Evolutionary conservation across 1,140 invertebrate genomes (phyloP).

Genomic region (Radopholus similis): DNA sequence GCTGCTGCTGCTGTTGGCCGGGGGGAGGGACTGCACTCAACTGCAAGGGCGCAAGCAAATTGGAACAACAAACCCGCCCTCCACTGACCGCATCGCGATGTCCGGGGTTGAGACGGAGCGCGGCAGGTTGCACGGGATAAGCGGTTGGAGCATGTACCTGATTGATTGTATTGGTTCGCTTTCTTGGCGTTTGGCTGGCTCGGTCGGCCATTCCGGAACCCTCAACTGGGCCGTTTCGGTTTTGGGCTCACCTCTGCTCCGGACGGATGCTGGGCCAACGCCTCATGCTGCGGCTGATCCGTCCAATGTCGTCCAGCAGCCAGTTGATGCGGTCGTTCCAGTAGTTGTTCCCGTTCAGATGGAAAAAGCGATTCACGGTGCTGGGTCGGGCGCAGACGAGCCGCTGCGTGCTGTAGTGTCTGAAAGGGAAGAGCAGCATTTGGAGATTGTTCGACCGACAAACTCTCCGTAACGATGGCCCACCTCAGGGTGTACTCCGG

Average conservation of each 20-base stretch:
- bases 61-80: not conserved
- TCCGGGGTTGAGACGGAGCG: constrained; percentile 35
- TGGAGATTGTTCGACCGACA: constrained; percentile 15
- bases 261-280: constrained; percentile 27
- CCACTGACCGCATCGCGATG: constrained; percentile 44
- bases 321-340: constrained; percentile 41
- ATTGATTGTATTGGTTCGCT: not conserved
- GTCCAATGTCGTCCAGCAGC: constrained; percentile 44
- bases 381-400: constrained; percentile 49
- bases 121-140: constrained; percentile 33
- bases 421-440: constrained; percentile 13
- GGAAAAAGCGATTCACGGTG: constrained; percentile 31
- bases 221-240: too few relatives aligned
- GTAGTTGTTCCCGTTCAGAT: constrained; percentile 25
- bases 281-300: constrained; percentile 36
- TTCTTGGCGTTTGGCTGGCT: too few relatives aligned
- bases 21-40: not conserved
- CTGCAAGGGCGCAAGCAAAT: not conserved
- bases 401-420: constrained; percentile 48
- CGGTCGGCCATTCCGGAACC: too few relatives aligned
- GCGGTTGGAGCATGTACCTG: constrained; percentile 45
- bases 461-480: too few relatives aligned
- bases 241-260: constrained; percentile 27
- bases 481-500: constrained; percentile 48
- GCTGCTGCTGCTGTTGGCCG: not conserved